Evolutionary conservation across 2,113 vertebrate species (phyloP), one percentile per base, ranked within the genome.

Genomic region (Sclerurus mexicanus): DNA sequence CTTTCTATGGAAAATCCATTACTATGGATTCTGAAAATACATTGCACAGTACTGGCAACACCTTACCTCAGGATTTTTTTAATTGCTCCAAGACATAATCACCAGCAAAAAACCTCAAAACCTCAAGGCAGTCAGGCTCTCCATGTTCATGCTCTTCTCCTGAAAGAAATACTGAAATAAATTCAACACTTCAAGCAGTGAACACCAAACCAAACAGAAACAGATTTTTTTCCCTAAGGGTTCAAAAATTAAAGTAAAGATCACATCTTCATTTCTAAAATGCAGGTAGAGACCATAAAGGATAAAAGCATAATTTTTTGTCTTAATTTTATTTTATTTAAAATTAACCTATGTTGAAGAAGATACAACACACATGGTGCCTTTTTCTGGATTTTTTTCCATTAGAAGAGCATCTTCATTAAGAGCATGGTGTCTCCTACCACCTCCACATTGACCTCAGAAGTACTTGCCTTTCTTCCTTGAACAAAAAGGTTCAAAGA

Each of bases 331-430:
- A 30, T 17, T 71, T 71, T 67, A 30, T 17, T 71, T 71, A 47
- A 87, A 58, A 63, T 24, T 2, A 75, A 67, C 7, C 6, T 25
- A 58, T 3, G 2, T 19, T 67, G 19, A 56, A 80, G 39, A 67
- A 31, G 24, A 56, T 52, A 64, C 3, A 3, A 44, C 30, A 63
- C 0, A 12, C 4, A 1, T 0, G 3, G 2, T 87, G 7, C 37
- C 6, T 56, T 56, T 53, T 60, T 60, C 14, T n/a, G n/a, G n/a
- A 21, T 58, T 16, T 22, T 42, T 55, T 66, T 9, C 11, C 5
- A 39, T 66, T 58, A 39, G 16, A 71, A 90, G 3, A 49, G 9
- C 22, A 58, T 11, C 72, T 44, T 77, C n/a, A 31, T 23, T 28
- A 58, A 89, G 16, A 89, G 17, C 17, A 25, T n/a, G 22, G 3